These are phyloP conservation scores for Otocyon megalotis DNA, from an alignment of 2,113 vertebrate species.

Conservation along the genomic window DNA sequence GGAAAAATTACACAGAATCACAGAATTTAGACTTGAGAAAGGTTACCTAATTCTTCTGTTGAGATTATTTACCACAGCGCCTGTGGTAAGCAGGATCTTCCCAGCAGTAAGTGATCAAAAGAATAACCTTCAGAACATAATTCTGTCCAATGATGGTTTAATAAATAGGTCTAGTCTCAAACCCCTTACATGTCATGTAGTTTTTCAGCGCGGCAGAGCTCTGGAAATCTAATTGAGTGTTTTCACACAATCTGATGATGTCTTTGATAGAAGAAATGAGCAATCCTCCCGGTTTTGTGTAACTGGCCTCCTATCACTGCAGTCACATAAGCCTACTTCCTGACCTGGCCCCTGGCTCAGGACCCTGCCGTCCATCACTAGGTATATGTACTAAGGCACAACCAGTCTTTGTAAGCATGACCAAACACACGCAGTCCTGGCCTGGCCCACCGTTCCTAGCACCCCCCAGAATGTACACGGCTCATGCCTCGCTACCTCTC, in stretches of 20 bases:
- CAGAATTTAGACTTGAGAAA: background rate
- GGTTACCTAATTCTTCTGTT: background rate
- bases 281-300: background rate
- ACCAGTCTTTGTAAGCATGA: background rate
- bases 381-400: too few species aligned
- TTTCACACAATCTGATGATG: background rate
- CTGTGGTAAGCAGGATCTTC: background rate
- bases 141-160: background rate
- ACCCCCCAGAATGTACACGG: background rate
- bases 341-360: background rate
- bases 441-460: background rate
- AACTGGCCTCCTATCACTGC: background rate
- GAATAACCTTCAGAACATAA: background rate
- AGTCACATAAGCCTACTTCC: background rate
- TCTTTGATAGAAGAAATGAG: background rate
- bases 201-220: background rate
- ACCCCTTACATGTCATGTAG: background rate
- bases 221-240: constrained; percentile 27
- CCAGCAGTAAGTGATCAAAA: background rate
- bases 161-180: background rate
- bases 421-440: background rate
- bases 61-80: background rate
- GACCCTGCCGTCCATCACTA: background rate
- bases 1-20: background rate
- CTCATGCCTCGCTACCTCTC: background rate